Evolutionary conservation across 1,140 invertebrate genomes (phyloP), one percentile per base, ranked within the genome.

Genomic region (Catajapyx aquilonaris): DNA sequence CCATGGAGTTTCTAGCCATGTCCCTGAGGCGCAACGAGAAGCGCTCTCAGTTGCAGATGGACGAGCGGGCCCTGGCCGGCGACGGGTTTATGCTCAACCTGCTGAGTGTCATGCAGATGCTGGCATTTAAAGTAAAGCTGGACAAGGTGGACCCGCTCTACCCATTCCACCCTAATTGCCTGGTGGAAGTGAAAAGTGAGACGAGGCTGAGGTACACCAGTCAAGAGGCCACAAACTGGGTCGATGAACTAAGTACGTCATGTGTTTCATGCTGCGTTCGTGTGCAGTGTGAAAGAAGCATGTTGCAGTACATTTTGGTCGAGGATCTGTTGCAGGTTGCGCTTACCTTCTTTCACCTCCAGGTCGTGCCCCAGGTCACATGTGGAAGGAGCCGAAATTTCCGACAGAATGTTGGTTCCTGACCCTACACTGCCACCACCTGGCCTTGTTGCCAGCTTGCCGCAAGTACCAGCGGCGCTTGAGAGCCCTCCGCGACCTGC

Each of bases 391-490:
- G 37, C 65, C 75, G 0, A 94, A 90, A 51, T 96, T 97, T 58
- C 76, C 83, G 19, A 95, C 90, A 0, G 81, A 93, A 45, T 95
- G 90, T 53, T 96, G 91, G 81, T 95, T 93, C 57, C 59, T 96
- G 20, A 94, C 90, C 0, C 62, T 96, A 10, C 83, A 91, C 52
- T 81, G 78, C 51, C 86, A 95, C 59, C 86, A 95, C 53, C 64
- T 96, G 28, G 76, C 83, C 18, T 65, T 94, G 19, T 62, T 93
- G 41, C 88, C 91, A 2, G 74, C 81, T 2, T 65, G 88, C 15
- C 76, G 85, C 49, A 84, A 81, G 35, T 87, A 95, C 53, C 79
- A 85, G 48, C 64, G 81, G 40, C 69, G 81, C 41, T 57, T 75
- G 38, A 68, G 86, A 40, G 76, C 78, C 21, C 70, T 93, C 25